Evolutionary conservation across 2,797 vertebrate genomes (phyloP), one percentile per base, ranked within the genome.

Genomic region (Buphagus erythrorhynchus): DNA sequence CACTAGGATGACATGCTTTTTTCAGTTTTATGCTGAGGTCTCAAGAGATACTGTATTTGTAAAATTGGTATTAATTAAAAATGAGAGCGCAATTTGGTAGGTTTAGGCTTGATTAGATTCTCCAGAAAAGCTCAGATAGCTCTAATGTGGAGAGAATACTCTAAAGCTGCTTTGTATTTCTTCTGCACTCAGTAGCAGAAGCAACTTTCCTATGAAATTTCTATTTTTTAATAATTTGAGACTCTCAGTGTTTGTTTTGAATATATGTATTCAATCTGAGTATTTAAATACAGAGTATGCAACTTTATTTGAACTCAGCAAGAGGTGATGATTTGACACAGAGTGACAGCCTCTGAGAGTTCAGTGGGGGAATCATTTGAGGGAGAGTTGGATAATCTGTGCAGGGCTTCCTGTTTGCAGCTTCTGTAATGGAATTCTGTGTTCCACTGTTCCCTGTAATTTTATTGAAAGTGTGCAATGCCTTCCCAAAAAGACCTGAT

Each of bases 1-100:
- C 36, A 57, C 55, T 76, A 59, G 42, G 16, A 36, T 90, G 80
- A 67, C 36, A 5, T 78, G n/a, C 2, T 81, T 69, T 80, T 81
- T 90, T 76, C 46, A 45, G 42, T 72, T 93, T 49, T 51, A 7
- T 88, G 28, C n/a, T 67, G 83, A 57, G 9, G 36, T 77, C 59
- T 79, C 6, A 1, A 83, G 86, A 88, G 79, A 42, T 61, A 35
- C 33, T 72, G 51, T 84, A 48, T 93, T 93, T 93, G 26, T 88
- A 67, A 52, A 78, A 72, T 35, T 79, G 16, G 38, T 94, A 69
- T 72, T 94, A 88, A 88, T 96, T 92, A 92, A 75, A 86, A 94
- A 86, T 55, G 28, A 85, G 62, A 78, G 62, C 16, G 40, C 33
- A 38, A 8, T 90, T 79, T 93, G 48, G 22, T 78, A 55, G 26